These are phyloP conservation scores for Actinia tenebrosa DNA, from an alignment of 64 coral and sea anemone genomes.

Conservation along the genomic window DNA sequence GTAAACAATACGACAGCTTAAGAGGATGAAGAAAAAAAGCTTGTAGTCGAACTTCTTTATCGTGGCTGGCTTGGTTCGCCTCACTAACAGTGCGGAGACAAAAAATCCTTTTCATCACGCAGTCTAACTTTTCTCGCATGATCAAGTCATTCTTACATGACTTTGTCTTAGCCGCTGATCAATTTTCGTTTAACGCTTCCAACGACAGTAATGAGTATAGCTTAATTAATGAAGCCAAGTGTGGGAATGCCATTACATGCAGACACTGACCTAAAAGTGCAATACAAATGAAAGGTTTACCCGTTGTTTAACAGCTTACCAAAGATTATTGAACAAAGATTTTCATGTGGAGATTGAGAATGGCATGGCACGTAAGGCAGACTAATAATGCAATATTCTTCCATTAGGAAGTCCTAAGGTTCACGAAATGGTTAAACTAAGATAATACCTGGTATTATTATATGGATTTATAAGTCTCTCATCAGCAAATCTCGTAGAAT, in stretches of 20 bases:
- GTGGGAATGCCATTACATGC: not conserved
- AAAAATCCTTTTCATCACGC: not conserved
- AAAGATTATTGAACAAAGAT: constrained; percentile 7
- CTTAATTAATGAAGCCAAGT: not conserved
- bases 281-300: constrained; percentile 1
- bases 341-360: not conserved
- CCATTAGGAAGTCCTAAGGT: not conserved
- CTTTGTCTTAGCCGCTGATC: not conserved
- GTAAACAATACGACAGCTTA: not conserved
- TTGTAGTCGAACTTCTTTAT: not conserved
- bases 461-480: too few species aligned
- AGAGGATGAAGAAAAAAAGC: not conserved
- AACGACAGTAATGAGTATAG: not conserved
- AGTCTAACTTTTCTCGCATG: not conserved
- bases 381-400: not conserved
- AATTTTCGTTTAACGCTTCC: not conserved
- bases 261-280: not conserved
- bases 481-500: too few species aligned
- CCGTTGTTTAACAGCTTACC: constrained; percentile 2
- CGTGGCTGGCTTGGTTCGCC: not conserved
- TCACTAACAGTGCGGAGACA: constrained; percentile 11
- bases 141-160: not conserved
- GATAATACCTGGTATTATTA: too few species aligned
- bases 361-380: not conserved
- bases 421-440: not conserved